A percentile compares a stretch with the other conserved stretches of the same genome.
These are phyloP conservation scores for Protodeltote pygarga DNA, from an alignment of 2,888 invertebrate species.

Conservation along the genomic window DNA sequence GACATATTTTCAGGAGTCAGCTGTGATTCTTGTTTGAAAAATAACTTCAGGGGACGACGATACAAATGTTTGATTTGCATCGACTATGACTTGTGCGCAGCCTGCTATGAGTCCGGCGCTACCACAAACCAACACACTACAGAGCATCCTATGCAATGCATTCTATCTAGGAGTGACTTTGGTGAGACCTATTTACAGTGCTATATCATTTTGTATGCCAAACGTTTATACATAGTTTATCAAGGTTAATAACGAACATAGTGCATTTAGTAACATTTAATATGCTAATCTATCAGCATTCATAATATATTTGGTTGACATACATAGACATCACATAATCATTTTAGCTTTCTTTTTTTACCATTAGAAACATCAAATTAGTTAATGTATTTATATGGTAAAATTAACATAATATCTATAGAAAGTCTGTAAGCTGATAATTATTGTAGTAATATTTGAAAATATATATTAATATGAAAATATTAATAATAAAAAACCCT, in stretches of 20 bases:
- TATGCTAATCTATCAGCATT: neutral
- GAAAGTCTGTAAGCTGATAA: too few relatives aligned
- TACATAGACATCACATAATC: neutral
- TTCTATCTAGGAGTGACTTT: slow-evolving; percentile 98
- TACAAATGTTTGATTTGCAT: slow-evolving; percentile 99
- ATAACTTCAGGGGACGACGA: slow-evolving; percentile 98
- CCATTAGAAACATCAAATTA: neutral
- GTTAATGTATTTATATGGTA: neutral
- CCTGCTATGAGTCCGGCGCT: slow-evolving; percentile 97
- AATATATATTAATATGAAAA: too few relatives aligned
- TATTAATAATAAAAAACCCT: too few relatives aligned
- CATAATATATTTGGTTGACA: slow-evolving; percentile 3
- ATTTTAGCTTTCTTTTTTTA: neutral
- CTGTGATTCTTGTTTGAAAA: slow-evolving; percentile 99
- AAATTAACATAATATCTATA: too few relatives aligned
- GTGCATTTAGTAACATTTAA: neutral
- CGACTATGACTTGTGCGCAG: slow-evolving; percentile 99
- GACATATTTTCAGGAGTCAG: slow-evolving; percentile 94
- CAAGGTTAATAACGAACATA: slow-evolving; percentile 13
- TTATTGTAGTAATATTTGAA: too few relatives aligned
- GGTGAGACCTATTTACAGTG: slow-evolving; percentile 86
- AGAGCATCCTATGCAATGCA: slow-evolving; percentile 99
- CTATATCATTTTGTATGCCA: slow-evolving; percentile 16
- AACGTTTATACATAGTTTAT: slow-evolving; percentile 7
- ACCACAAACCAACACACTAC: slow-evolving; percentile 97